Evolutionary conservation across 2,888 invertebrate genomes (phyloP), one percentile per base, ranked within the genome.

Genomic region (Agrenia bidenticulata): DNA sequence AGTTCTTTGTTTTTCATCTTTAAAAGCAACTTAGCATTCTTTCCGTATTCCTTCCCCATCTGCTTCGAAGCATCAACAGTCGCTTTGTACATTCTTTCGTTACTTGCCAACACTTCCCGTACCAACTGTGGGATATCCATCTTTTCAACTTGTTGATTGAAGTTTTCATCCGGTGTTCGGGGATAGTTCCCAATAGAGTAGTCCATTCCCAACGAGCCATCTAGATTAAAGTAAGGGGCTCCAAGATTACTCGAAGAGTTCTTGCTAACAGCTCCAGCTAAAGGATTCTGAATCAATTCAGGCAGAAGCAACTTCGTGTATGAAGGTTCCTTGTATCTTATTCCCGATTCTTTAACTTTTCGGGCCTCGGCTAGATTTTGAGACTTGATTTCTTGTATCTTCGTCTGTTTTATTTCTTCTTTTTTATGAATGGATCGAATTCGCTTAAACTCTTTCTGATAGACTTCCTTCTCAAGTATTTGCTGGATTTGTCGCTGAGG

Each of bases 71-170:
- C 69, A 15, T 58, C 56, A 1, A 69, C 58, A 11, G 69, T 66
- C 63, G 63, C 58, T 21, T 32, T 42, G 37, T 69, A 69, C 69
- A 69, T 69, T 32, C 69, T 21, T 37, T 66, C 66, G 42, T 69
- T 69, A 58, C 69, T 69, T 23, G 65, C 65, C 21, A 69, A 23
- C 0, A 69, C 69, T 58, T 69, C 69, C n/a, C 64, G 23, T 0
- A 69, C 69, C 19, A 69, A 42, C 41, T 66, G 60, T 2, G 66
- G 69, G 26, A 69, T 63, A 32, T 66, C 66, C 53, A 69, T 53
- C 2, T 61, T 53, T 9, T 55, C 51, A 1, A 66, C 66, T 27
- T 37, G 54, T 13, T 49, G 49, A 13, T 58, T 61, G 19, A 61
- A 61, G 37, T 66, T 39, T n/a, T 37, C 42, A 26, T 61, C 32